Base-by-base conservation (phyloP, 2,888 invertebrate genomes). In the Agriopis marginaria region DNA sequence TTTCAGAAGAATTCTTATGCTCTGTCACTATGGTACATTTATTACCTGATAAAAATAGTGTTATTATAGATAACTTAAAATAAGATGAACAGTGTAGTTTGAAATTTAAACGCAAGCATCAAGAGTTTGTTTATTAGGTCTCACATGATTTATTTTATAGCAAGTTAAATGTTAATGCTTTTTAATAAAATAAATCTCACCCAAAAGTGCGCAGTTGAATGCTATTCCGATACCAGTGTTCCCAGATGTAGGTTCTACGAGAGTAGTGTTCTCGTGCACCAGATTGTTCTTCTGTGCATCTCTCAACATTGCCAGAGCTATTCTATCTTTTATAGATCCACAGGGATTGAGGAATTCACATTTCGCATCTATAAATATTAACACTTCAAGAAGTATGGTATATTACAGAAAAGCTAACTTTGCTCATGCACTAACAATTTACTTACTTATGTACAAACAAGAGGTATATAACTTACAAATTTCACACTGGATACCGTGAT, bases 1-100 rank as follows among this genome's bases (percentile, higher is more conserved):
- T 99, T 88, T 99, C 99, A 82, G 97, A 96, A 8, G 98, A 98
- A 98, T 99, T 99, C 93, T 99, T 99, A 85, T 98, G 97, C 0
- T 99, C 99, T 97, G 99, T 98, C 0, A 99, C 98, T 79, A 99
- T 98, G 49, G 99, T 96, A 88, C 98, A 98, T 71, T 96, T 96
- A 89, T 99, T 99, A 5, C 98, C 95, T 89, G 83, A 82, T 75
- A 68, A 50, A 14, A 39, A 67, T 11, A 54, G 23, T 6, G 10
- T 17, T 10, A 14, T 45, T 0, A n/a, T 7, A 40, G 3, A 40
- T 14, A 14, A 8, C 7, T 32, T 12, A 4, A 32, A 11, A 53
- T 23, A 23, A 32, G 32, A 32, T 32, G 32, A 32, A 32, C 32
- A 32, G 5, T 32, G 0, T 5, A 1, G 32, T 32, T 32, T 32